Conservation (phyloP, 2,113 vertebrate genomes). For the Sardina pilchardus region DNA sequence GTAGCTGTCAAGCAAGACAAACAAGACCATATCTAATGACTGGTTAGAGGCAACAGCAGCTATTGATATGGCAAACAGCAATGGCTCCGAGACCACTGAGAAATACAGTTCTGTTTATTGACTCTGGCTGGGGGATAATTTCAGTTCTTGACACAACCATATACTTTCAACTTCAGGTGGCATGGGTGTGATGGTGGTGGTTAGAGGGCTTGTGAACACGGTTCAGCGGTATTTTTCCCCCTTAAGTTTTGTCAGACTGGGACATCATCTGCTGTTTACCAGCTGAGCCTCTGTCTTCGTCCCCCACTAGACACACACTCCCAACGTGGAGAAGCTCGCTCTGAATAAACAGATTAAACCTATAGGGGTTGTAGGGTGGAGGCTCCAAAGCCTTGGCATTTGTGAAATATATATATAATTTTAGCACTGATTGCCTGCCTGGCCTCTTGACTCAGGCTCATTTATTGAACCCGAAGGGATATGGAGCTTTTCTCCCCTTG, state of each 20-base stretch:
- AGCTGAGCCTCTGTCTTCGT: background rate
- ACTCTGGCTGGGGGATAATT: background rate
- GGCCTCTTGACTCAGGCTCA: background rate
- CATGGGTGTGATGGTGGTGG: background rate
- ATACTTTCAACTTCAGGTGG: background rate
- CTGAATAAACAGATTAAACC: background rate
- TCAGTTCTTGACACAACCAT: background rate
- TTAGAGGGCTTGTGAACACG: background rate
- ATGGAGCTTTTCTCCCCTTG: background rate
- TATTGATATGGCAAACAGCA: background rate
- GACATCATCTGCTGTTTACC: background rate
- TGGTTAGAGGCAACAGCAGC: background rate
- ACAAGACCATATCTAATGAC: constrained; percentile 15
- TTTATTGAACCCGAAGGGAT: background rate
- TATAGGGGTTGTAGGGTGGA: background rate
- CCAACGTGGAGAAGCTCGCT: background rate
- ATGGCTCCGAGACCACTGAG: background rate
- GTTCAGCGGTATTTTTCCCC: background rate
- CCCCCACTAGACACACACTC: background rate
- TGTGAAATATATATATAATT: constrained; percentile 1
- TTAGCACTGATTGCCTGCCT: background rate
- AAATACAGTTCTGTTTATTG: background rate
- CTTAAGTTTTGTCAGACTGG: background rate
- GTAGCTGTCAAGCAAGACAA: background rate
- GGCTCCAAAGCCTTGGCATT: background rate